phyloP scores from a whole-genome alignment of 1,140 invertebrate genomes.

The Danaus melanippus region DNA sequence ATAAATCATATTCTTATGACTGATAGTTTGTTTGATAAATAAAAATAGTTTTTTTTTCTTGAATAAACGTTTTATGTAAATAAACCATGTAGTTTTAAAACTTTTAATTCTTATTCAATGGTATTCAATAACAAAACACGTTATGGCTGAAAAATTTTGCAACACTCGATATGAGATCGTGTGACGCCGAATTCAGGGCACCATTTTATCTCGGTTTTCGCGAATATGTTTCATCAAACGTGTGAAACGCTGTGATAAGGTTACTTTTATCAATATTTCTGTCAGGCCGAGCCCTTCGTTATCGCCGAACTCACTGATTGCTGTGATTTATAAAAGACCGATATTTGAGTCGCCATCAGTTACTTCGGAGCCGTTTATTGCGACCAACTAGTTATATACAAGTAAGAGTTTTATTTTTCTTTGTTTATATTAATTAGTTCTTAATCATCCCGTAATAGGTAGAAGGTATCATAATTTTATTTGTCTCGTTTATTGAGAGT shows the following conservation, averaged over 20 bases:
- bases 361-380: slow-evolving; percentile 7
- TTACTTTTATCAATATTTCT: slow-evolving; percentile 24
- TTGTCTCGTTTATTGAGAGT: no score
- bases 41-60: no score
- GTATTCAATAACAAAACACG: no score
- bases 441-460: no score
- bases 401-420: slow-evolving; percentile 6
- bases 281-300: slow-evolving; percentile 29
- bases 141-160: no score
- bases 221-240: slow-evolving; percentile 15
- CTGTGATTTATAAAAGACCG: slow-evolving; percentile 40
- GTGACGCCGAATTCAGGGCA: slow-evolving; percentile 7
- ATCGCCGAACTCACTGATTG: slow-evolving; percentile 27
- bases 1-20: no score
- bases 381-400: neutral
- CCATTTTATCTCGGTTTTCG: slow-evolving; percentile 10
- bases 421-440: neutral
- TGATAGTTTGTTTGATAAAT: no score
- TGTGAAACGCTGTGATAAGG: slow-evolving; percentile 26
- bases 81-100: no score
- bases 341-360: slow-evolving; percentile 8
- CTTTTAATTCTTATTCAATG: no score
- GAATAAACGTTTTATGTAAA: no score
- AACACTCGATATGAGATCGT: neutral
- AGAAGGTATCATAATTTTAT: no score